Evolutionary conservation across 2,113 vertebrate species (phyloP).

Genomic region (Notarius quadriscutis): DNA sequence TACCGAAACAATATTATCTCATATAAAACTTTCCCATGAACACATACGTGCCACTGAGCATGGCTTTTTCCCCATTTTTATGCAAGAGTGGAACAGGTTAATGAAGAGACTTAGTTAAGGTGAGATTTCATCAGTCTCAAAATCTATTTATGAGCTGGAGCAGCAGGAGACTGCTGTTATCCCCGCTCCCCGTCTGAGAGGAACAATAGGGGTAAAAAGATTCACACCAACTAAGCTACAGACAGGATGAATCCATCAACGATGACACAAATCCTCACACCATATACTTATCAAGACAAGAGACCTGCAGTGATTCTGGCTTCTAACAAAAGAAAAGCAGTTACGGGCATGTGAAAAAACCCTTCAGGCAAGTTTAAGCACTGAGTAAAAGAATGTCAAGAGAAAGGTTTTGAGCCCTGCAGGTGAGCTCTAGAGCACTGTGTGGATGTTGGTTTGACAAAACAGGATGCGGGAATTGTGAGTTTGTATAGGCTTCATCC

Average conservation of each 20-base stretch:
- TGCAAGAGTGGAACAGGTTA: neutral
- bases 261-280: conserved; percentile 41
- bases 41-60: neutral
- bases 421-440: conserved; percentile 26
- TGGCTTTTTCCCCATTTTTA: neutral
- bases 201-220: conserved; percentile 41
- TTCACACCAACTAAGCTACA: conserved; percentile 32
- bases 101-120: neutral
- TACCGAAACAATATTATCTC: neutral
- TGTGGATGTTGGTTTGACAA: conserved; percentile 59
- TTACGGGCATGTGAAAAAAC: neutral
- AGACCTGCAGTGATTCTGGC: conserved; percentile 11
- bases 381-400: conserved; percentile 21
- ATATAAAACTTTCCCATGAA: neutral
- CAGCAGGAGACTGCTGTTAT: conserved; percentile 40
- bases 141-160: conserved; percentile 31
- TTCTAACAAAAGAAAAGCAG: conserved; percentile 28
- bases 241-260: conserved; percentile 36
- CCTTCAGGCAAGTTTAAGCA: conserved; percentile 6
- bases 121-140: neutral
- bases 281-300: conserved; percentile 26
- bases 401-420: conserved; percentile 27
- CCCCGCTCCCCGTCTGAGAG: conserved; percentile 29
- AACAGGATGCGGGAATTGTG: conserved; percentile 60
- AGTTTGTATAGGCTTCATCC: conserved; percentile 63